Evolutionary conservation across 2,797 vertebrate species (phyloP), one percentile per base, ranked within the genome.

Genomic region (Ambastaia sidthimunki): DNA sequence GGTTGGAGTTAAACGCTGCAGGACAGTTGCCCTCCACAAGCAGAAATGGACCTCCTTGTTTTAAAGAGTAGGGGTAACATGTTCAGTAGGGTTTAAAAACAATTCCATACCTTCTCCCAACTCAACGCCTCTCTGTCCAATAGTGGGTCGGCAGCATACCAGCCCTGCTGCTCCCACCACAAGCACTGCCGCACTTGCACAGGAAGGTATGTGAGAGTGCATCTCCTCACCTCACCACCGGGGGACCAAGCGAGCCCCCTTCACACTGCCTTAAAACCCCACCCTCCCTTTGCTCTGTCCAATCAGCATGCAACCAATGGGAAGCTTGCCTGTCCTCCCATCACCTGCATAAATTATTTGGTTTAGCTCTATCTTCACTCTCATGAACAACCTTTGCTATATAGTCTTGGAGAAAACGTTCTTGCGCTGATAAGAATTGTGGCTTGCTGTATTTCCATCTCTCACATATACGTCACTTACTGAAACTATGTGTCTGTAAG

Each of bases 101-200:
- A 93, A 89, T 93, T 93, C 85, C 81, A 90, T 92, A 94, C 94
- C 88, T 85, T 92, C 94, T 94, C 94, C 90, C 94, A 96, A 96
- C 95, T 96, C 93, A 96, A 96, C 92, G 94, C 95, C 89, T 95
- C 92, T 97, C 94, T 97, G 94, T 97, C 95, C 96, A 96, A 95
- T 97, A 97, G 96, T 97, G 96, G 96, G 96, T 95, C 96, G 96
- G 96, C 96, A 97, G 96, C 96, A 96, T 95, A 97, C 96, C 95
- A 96, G 96, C 95, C 96, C 96, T 94, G 96, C 96, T 96, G 95
- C 95, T 94, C 95, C 93, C 89, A 91, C 96, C 94, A 95, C 96
- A 95, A 96, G 96, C 93, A 96, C 96, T 91, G 96, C 95, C 93
- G 94, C 96, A 92, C 94, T 97, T 94, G 96, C 96, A 94, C 96